Conservation (phyloP, 2,113 vertebrate genomes). For the Thinocorus orbignyianus region DNA sequence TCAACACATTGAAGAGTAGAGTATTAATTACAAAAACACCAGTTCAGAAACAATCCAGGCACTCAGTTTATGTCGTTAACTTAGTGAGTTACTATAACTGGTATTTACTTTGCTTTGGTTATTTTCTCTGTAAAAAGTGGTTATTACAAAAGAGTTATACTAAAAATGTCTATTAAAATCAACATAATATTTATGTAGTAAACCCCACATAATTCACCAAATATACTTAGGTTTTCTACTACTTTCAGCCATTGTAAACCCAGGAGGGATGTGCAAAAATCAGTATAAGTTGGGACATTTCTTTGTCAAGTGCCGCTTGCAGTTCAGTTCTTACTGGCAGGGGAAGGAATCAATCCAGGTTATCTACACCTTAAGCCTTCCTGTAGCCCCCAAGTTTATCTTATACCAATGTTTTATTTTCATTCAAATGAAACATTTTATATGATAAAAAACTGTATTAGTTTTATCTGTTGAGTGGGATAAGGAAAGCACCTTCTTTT, state of each 20-base stretch:
- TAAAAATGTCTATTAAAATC: background rate
- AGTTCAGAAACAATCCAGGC: background rate
- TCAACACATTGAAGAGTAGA: background rate
- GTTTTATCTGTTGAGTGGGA: background rate
- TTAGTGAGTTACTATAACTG: background rate
- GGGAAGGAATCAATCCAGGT: background rate
- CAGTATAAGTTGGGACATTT: background rate
- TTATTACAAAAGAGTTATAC: background rate
- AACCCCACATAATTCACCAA: accelerated
- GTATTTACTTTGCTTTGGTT: background rate
- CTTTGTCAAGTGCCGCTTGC: background rate
- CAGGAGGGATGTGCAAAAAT: background rate
- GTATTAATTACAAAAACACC: background rate
- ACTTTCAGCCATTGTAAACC: background rate
- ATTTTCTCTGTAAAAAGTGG: background rate
- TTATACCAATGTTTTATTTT: background rate
- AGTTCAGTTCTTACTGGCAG: background rate
- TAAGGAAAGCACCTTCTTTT: background rate
- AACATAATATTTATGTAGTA: background rate
- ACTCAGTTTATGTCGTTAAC: background rate
- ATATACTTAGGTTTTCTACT: background rate
- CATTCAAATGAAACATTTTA: background rate
- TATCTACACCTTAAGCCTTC: background rate
- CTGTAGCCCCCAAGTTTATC: background rate
- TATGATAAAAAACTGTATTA: background rate